phyloP scores from a whole-genome alignment of 2,888 invertebrate genomes.

The Lasioglossum pauxillum region DNA sequence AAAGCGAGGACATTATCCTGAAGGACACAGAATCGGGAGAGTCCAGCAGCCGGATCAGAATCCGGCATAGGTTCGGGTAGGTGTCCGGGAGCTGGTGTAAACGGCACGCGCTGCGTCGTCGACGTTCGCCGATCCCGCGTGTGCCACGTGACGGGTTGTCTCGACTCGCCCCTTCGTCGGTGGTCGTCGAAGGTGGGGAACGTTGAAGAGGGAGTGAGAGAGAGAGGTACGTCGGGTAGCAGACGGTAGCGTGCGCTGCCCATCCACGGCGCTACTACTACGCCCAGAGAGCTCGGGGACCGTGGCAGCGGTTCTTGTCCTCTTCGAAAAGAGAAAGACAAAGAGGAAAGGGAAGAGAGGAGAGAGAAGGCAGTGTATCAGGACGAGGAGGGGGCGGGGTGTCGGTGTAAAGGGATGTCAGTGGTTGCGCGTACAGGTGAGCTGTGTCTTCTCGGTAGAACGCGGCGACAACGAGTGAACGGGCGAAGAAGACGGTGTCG shows the following conservation, averaged over 20 bases:
- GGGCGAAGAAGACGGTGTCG: constrained; percentile 47
- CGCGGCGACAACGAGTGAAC: constrained; percentile 29
- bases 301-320: constrained; percentile 34
- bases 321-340: neutral
- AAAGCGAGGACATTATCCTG: neutral
- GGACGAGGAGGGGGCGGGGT: neutral
- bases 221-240: neutral
- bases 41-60: neutral
- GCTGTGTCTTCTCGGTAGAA: constrained; percentile 27
- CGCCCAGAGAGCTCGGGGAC: constrained; percentile 38
- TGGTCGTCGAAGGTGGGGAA: constrained; percentile 4
- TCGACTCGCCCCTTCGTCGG: constrained; percentile 13
- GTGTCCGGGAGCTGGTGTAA: constrained; percentile 2
- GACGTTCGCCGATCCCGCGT: constrained; percentile 34
- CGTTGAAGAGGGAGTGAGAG: neutral
- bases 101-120: constrained; percentile 33
- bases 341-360: too few species aligned
- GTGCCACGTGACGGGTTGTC: constrained; percentile 54
- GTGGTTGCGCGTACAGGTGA: constrained; percentile 48
- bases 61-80: neutral
- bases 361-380: neutral
- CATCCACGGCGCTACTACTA: constrained; percentile 56
- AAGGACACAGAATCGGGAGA: neutral
- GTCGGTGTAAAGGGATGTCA: constrained; percentile 25
- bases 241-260: constrained; percentile 32